Evolutionary conservation across 2,888 invertebrate species (phyloP).

Genomic region (Euspilapteryx auroguttella): DNA sequence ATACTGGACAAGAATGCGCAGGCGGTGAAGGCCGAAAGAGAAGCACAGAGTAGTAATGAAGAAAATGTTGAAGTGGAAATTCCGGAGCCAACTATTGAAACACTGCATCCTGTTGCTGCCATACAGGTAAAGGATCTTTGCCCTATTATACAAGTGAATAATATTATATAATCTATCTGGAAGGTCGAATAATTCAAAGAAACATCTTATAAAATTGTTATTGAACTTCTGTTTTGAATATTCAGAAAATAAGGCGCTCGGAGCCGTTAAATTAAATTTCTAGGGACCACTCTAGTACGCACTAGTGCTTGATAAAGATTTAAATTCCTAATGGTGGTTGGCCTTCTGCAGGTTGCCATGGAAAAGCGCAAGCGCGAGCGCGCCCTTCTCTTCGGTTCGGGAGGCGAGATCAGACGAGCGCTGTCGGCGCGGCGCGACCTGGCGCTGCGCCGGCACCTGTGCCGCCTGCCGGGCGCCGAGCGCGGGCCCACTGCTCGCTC

Average conservation of each 20-base stretch:
- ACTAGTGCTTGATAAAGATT: background rate
- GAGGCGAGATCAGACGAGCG: constrained; percentile 76
- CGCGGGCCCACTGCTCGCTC: constrained; percentile 48
- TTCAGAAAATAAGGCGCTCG: no score
- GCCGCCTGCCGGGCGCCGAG: constrained; percentile 68
- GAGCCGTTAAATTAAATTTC: no score
- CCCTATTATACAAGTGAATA: no score
- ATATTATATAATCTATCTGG: no score
- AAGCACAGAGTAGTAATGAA: constrained; percentile 18
- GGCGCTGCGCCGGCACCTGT: constrained; percentile 70
- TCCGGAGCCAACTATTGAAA: constrained; percentile 20
- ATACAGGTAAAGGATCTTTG: constrained; percentile 33
- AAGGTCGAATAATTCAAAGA: no score
- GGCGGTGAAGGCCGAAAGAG: constrained; percentile 18
- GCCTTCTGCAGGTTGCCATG: constrained; percentile 68
- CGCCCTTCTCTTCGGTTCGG: constrained; percentile 69
- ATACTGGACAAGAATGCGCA: constrained; percentile 34
- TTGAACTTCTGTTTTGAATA: no score
- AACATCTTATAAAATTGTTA: no score
- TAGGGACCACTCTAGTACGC: no score
- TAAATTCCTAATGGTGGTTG: no score
- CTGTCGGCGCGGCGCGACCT: constrained; percentile 80
- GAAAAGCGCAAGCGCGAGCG: constrained; percentile 63
- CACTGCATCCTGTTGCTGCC: constrained; percentile 56
- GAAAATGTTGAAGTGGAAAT: constrained; percentile 21